phyloP scores from a whole-genome alignment of 2,888 invertebrate genomes.

The Germaria angustata region DNA sequence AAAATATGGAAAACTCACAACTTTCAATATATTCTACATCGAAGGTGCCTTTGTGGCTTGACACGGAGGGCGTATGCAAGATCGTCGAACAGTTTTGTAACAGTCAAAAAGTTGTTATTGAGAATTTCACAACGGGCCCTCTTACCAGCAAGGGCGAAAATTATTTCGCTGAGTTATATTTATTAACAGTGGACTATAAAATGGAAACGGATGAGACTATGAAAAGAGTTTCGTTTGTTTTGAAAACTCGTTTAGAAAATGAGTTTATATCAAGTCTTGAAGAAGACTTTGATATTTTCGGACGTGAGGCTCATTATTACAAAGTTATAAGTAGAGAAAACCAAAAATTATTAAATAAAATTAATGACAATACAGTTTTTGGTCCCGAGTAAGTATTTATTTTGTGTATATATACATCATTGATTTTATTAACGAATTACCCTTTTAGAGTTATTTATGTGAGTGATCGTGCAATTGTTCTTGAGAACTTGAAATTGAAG shows the following conservation, averaged over 20 bases:
- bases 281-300: constrained; percentile 72
- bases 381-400: constrained; percentile 71
- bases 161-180: constrained; percentile 72
- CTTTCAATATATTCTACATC: background rate
- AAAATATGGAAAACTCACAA: constrained; percentile 41
- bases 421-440: background rate
- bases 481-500: constrained; percentile 81
- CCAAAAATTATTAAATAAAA: constrained; percentile 66
- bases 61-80: constrained; percentile 69
- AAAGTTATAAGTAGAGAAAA: constrained; percentile 68
- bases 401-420: background rate
- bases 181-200: constrained; percentile 68
- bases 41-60: constrained; percentile 69
- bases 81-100: constrained; percentile 69
- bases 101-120: constrained; percentile 59
- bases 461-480: constrained; percentile 74
- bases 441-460: constrained; percentile 70
- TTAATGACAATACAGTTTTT: constrained; percentile 70
- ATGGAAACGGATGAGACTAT: constrained; percentile 25
- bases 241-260: constrained; percentile 72
- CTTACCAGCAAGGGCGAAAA: constrained; percentile 74
- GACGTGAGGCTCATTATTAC: constrained; percentile 72
- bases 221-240: constrained; percentile 68
- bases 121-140: constrained; percentile 67
- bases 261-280: constrained; percentile 70